phyloP scores from a whole-genome alignment of 2,113 vertebrate genomes.

The Prolemur simus region DNA sequence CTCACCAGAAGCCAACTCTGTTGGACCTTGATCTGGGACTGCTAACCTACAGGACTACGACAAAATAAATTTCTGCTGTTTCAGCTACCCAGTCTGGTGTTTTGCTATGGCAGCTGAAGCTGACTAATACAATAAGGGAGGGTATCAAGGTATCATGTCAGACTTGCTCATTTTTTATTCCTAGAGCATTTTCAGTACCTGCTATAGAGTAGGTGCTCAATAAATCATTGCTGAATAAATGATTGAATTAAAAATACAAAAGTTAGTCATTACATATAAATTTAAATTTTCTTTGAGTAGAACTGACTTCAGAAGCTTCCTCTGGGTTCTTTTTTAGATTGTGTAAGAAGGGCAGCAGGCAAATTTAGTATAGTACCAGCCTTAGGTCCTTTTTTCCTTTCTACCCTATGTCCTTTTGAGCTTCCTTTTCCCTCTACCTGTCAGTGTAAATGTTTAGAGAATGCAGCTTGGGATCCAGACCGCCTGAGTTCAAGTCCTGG shows the following conservation, averaged over 20 bases:
- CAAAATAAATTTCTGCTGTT: neutral
- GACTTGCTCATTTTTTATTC: neutral
- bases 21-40: neutral
- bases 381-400: fast-evolving
- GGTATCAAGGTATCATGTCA: neutral
- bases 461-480: neutral
- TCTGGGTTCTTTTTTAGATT: neutral
- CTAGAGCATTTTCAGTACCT: neutral
- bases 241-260: neutral
- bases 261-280: neutral
- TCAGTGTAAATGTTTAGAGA: neutral
- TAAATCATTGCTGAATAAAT: neutral
- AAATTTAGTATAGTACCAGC: neutral
- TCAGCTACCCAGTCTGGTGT: neutral
- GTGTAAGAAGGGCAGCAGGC: neutral
- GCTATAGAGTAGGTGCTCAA: neutral
- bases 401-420: neutral
- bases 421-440: neutral
- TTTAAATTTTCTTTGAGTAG: neutral
- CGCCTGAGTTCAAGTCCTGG: neutral
- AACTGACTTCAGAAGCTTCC: neutral
- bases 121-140: neutral
- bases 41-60: neutral
- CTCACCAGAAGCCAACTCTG: neutral
- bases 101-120: neutral